These are phyloP conservation scores for Camelus dromedarius DNA, from an alignment of 2,113 vertebrate species.

Conservation along the genomic window DNA sequence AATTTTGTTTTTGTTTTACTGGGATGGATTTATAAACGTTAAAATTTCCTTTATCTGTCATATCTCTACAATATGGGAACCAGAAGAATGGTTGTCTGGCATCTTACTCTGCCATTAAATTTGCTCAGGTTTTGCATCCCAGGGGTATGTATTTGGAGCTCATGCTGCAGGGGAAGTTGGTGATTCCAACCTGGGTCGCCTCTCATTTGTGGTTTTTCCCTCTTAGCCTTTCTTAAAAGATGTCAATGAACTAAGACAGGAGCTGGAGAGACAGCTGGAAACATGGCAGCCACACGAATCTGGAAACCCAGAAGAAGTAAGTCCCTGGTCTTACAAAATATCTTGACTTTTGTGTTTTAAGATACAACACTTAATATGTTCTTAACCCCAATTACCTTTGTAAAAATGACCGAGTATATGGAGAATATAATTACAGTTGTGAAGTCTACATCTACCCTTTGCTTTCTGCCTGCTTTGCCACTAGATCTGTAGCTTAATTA, in stretches of 20 bases:
- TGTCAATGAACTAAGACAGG: slow-evolving; percentile 92
- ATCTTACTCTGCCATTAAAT: background rate
- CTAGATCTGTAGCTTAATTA: background rate
- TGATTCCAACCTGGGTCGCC: background rate
- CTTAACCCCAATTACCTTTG: background rate
- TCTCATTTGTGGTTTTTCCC: slow-evolving; percentile 55
- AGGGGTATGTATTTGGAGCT: background rate
- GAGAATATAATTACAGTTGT: background rate
- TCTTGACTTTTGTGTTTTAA: background rate
- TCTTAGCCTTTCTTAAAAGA: slow-evolving; percentile 89
- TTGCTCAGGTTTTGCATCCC: background rate
- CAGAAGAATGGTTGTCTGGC: background rate
- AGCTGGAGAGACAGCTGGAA: slow-evolving; percentile 96
- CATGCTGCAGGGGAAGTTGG: background rate
- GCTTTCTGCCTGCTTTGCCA: background rate
- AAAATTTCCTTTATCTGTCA: background rate
- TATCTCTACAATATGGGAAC: slow-evolving; percentile 19
- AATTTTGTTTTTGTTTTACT: background rate
- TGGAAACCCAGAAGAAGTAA: slow-evolving; percentile 92
- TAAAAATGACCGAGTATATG: background rate
- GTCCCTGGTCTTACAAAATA: slow-evolving; percentile 60
- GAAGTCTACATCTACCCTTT: background rate
- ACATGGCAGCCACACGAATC: slow-evolving; percentile 91
- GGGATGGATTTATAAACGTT: background rate
- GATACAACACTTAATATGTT: background rate